A percentile compares a stretch with the other conserved stretches of the same genome.
Conservation (phyloP, 2,888 invertebrate species). For the Hyles lineata region DNA sequence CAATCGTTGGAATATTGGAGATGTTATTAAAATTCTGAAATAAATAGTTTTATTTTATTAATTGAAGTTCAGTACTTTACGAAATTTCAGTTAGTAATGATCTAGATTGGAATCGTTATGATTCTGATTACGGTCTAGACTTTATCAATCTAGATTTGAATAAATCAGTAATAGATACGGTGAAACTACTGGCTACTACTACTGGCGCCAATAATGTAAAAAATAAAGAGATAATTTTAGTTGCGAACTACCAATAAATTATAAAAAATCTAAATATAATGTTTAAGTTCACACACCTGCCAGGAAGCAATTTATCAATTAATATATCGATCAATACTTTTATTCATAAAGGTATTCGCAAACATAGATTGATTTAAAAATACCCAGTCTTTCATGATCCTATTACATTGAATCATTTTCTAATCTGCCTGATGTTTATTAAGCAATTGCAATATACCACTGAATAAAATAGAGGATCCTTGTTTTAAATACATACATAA, state of each 20-base stretch:
- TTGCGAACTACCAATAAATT: neutral
- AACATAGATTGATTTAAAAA: neutral
- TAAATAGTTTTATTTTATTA: too few species aligned
- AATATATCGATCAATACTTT: slow-evolving; percentile 3
- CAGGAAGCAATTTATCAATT: slow-evolving; percentile 1
- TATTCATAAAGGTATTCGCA: neutral
- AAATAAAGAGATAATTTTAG: neutral
- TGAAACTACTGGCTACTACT: too few species aligned
- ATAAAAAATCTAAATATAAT: neutral
- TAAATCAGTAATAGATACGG: too few species aligned
- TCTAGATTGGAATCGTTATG: neutral
- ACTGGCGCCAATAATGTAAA: too few species aligned
- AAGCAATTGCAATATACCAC: neutral
- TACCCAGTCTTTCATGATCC: neutral
- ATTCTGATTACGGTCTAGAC: too few species aligned
- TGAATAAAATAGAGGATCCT: too few species aligned
- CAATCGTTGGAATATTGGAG: too few species aligned
- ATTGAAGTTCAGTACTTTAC: neutral
- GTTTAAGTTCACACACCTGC: neutral
- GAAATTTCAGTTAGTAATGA: neutral
- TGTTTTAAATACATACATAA: too few species aligned
- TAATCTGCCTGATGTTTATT: neutral
- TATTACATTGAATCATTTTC: neutral
- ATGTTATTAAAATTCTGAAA: too few species aligned
- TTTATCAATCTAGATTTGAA: too few species aligned